Percentiles rank a stretch among this genome's conserved stretches.
phyloP scores from a whole-genome alignment of 2,797 vertebrate species.

The Alfaro cultratus region DNA sequence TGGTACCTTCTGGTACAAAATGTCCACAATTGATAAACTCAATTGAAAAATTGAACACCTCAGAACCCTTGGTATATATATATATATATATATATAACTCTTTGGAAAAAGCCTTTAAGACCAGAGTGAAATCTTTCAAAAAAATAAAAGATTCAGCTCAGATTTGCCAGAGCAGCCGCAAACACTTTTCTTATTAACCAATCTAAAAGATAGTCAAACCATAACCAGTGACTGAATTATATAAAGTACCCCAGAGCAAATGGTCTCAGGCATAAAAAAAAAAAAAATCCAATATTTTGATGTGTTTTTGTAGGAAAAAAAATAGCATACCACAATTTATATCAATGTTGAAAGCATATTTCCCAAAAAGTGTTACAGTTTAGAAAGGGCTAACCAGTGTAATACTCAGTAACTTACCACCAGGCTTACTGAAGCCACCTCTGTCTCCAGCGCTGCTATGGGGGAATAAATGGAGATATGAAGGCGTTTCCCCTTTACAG shows the following conservation, averaged over 20 bases:
- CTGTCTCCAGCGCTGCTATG: constrained; percentile 99
- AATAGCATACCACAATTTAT: constrained; percentile 70
- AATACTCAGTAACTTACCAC: constrained; percentile 99
- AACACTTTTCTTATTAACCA: constrained; percentile 65
- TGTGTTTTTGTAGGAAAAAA: constrained; percentile 48
- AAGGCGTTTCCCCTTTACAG: constrained; percentile 99
- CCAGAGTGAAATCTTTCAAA: constrained; percentile 69
- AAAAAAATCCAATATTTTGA: constrained; percentile 59
- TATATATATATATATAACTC: constrained; percentile 51
- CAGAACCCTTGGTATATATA: constrained; percentile 65
- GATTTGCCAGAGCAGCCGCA: constrained; percentile 58
- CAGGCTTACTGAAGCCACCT: constrained; percentile 99
- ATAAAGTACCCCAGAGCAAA: constrained; percentile 71
- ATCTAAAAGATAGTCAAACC: constrained; percentile 67
- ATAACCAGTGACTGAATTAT: constrained; percentile 71
- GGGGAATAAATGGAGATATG: constrained; percentile 99
- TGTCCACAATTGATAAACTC: constrained; percentile 70
- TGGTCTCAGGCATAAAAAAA: constrained; percentile 70
- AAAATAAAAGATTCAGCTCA: constrained; percentile 56
- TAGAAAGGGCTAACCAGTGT: constrained; percentile 97
- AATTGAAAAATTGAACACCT: constrained; percentile 71
- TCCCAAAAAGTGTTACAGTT: constrained; percentile 68
- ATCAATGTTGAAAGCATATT: constrained; percentile 64
- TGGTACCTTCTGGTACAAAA: constrained; percentile 74
- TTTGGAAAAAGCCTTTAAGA: constrained; percentile 74